Base-by-base conservation (phyloP, 2,888 invertebrate genomes). In the Epistrophella euchroma region DNA sequence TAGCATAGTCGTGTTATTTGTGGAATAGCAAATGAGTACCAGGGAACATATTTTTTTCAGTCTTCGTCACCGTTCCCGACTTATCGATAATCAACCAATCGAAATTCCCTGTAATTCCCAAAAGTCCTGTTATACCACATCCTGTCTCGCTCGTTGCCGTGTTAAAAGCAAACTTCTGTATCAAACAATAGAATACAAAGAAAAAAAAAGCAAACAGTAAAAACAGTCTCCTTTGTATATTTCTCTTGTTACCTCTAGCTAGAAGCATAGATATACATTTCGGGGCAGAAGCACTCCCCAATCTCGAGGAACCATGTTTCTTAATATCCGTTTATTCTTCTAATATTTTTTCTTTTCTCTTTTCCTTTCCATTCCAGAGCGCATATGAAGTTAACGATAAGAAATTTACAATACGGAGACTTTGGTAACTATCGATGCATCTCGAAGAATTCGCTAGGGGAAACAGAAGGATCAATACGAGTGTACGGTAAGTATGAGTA, bases 351-450 rank as follows among this genome's bases (percentile, higher is more conserved):
- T 13, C 7, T 58, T 22, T 62, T 11, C 2, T 28, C n/a, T 32
- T 47, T 4, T 68, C 13, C 66, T 79, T 86, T 66, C 75, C 89
- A 43, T 86, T 88, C 15, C 91, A 95, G 97, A 92, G 96, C 97
- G 35, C 96, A 97, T 93, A 97, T 98, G 97, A 96, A 96, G 92
- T 93, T 98, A 90, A 97, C 97, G 87, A 97, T 98, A 89, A 95
- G 96, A 90, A 96, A 96, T 93, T 94, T 98, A 85, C 96, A 96
- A 92, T 93, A 94, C 77, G 96, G 95, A 74, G 98, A 98, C 94
- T 97, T 97, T 91, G 97, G 97, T 88, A 97, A 96, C 93, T 98
- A 98, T 93, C 94, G 97, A 90, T 98, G 98, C 94, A 97, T 98
- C 93, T 97, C 97, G 89, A 98, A 98, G 93, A 98, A 98, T 93